A percentile compares a stretch with the other conserved stretches of the same genome.
phyloP scores from a whole-genome alignment of 1,140 invertebrate genomes.

The Andricus grossulariae region DNA sequence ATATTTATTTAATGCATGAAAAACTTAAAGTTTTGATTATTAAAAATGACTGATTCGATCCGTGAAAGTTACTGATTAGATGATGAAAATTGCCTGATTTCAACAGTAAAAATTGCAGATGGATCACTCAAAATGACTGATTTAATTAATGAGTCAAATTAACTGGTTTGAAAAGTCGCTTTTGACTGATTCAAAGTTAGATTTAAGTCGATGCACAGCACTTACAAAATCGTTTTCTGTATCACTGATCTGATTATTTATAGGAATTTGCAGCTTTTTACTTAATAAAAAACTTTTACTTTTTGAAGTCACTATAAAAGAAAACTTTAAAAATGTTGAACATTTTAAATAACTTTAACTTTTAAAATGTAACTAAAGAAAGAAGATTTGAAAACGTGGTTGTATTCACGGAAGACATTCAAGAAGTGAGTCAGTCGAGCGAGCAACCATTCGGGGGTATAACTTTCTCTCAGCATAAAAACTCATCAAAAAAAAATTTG shows the following conservation, averaged over 20 bases:
- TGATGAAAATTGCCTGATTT: too few species aligned
- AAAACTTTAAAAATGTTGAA: not conserved
- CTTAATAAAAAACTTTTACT: too few species aligned
- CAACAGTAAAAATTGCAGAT: too few species aligned
- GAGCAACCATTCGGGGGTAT: conserved; percentile 5
- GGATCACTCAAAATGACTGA: too few species aligned
- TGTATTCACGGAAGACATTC: not conserved
- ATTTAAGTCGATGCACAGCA: not conserved
- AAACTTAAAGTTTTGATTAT: too few species aligned
- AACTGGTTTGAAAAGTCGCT: too few species aligned
- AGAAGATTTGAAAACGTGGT: not conserved
- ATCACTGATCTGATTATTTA: conserved; percentile 16
- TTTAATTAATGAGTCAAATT: too few species aligned
- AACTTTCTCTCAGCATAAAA: conserved; percentile 54
- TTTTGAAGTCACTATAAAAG: too few species aligned
- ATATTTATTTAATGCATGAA: too few species aligned
- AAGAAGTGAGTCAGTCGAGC: conserved; percentile 22
- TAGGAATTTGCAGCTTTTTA: not conserved
- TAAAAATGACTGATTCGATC: too few species aligned
- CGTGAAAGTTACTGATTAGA: too few species aligned
- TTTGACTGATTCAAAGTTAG: too few species aligned
- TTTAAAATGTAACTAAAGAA: not conserved
- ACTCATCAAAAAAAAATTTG: conserved; percentile 41
- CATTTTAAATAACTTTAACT: not conserved
- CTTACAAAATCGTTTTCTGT: conserved; percentile 27